Evolutionary conservation across 2,888 invertebrate genomes (phyloP).

Genomic region (Microctonus hyperodae): DNA sequence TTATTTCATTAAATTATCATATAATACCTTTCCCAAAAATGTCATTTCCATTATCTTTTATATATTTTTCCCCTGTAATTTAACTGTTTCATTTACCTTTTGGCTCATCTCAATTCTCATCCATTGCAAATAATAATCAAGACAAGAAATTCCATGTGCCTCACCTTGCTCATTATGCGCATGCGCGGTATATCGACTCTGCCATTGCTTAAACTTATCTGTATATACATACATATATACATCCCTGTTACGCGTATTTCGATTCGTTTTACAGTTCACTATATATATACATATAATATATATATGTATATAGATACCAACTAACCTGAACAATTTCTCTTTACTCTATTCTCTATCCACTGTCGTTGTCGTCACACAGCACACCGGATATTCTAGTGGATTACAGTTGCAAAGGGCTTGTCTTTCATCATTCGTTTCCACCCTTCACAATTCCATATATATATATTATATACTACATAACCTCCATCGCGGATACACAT

Average conservation of each 20-base stretch:
- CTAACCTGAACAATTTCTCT: neutral
- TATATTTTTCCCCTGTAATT: no score
- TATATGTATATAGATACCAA: no score
- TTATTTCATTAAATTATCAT: no score
- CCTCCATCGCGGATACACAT: neutral
- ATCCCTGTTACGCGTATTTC: constrained; percentile 18
- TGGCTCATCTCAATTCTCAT: no score
- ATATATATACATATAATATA: no score
- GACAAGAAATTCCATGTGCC: neutral
- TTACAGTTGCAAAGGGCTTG: neutral
- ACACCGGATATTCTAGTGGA: constrained; percentile 20
- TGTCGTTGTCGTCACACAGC: neutral
- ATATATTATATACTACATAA: no score
- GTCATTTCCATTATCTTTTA: no score
- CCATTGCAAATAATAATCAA: no score
- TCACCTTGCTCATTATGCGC: constrained; percentile 44
- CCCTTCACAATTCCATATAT: no score
- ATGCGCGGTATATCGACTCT: constrained; percentile 57
- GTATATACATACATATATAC: constrained; percentile 45
- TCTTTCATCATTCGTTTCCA: no score
- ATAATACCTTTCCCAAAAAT: no score
- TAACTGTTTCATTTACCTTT: no score
- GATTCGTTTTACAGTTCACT: constrained; percentile 32
- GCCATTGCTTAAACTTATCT: constrained; percentile 34
- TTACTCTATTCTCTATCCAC: neutral